Base-by-base conservation (phyloP, 2,113 vertebrate species). In the Grammomys dolichurus region DNA sequence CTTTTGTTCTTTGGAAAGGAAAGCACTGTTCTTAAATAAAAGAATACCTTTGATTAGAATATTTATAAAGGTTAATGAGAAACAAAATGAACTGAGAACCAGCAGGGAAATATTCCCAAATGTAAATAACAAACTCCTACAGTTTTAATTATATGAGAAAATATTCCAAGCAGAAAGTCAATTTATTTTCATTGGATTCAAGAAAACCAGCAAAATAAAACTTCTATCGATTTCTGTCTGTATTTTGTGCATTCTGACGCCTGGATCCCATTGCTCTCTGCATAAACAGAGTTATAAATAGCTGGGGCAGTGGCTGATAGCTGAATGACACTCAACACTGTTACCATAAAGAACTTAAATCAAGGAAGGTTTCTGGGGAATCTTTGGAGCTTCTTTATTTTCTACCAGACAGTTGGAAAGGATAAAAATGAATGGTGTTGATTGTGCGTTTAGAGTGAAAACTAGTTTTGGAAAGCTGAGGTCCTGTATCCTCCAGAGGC, bases 91-190 rank as follows among this genome's bases (percentile, higher is more conserved):
- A 95, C 17, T 28, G 13, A 58, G 88, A 96, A 85, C 58, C 94
- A 95, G 72, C 60, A 77, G 96, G 87, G 95, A 95, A 58, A 96
- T 9, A 96, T 65, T 96, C 77, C n/a, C 72, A 85, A 40, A 56
- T 92, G 73, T n/a, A 17, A 36, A 97, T 77, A 90, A 67, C 26
- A 97, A 96, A 96, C 48, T 60, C 69, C 17, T 4, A 0, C 26
- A 87, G 95, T 97, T 97, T 33, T 97, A 97, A 90, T 19, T 75
- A 97, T 76, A 96, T 76, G 94, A 87, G 20, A 97, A 97, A 97
- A 87, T 51, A 80, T 5, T 0, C 58, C 93, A 97, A 95, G 43
- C 48, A 86, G 43, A 92, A 94, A 89, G 80, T 81, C 36, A 88
- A 36, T 91, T 43, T 56, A 36, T 69, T 75, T 63, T 93, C 51